Percentiles rank a stretch among this genome's conserved stretches.
phyloP scores from a whole-genome alignment of 2,888 invertebrate species.

The Horisme vitalbata region DNA sequence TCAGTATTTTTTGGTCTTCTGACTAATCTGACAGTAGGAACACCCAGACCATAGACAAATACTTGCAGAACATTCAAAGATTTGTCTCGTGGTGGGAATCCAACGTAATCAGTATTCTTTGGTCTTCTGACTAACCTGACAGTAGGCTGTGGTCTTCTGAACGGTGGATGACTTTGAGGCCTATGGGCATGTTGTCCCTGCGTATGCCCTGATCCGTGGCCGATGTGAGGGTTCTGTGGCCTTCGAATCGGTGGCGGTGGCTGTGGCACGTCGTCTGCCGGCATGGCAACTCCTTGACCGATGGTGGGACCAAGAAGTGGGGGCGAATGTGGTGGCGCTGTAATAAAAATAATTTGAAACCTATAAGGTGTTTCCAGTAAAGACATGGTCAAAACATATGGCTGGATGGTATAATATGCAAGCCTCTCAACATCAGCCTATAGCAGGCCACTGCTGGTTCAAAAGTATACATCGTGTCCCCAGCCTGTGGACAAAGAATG shows the following conservation, averaged over 20 bases:
- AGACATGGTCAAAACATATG: too few species aligned
- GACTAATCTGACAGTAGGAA: constrained; percentile 86
- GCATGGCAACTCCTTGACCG: constrained; percentile 86
- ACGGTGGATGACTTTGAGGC: constrained; percentile 31
- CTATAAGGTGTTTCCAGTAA: too few species aligned
- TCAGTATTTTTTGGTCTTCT: too few species aligned
- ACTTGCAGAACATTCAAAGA: too few species aligned
- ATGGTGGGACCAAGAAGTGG: constrained; percentile 43
- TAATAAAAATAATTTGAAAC: constrained; percentile 7
- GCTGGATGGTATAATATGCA: too few species aligned
- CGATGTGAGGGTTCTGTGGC: constrained; percentile 31
- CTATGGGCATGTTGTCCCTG: constrained; percentile 42
- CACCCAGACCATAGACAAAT: too few species aligned
- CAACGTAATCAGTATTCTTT: too few species aligned
- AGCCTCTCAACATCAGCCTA: too few species aligned
- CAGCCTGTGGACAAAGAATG: too few species aligned
- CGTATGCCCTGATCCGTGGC: constrained; percentile 22
- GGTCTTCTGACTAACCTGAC: constrained; percentile 84
- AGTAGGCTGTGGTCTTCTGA: constrained; percentile 86
- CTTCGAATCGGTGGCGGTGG: constrained; percentile 48
- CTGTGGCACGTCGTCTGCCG: constrained; percentile 82
- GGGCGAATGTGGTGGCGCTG: constrained; percentile 46
- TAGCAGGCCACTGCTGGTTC: too few species aligned
- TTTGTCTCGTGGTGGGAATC: neutral
- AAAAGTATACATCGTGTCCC: too few species aligned